A percentile compares a stretch with the other conserved stretches of the same genome.
Evolutionary conservation across 2,888 invertebrate species (phyloP).

Genomic region (Chloroclystis v-ata): DNA sequence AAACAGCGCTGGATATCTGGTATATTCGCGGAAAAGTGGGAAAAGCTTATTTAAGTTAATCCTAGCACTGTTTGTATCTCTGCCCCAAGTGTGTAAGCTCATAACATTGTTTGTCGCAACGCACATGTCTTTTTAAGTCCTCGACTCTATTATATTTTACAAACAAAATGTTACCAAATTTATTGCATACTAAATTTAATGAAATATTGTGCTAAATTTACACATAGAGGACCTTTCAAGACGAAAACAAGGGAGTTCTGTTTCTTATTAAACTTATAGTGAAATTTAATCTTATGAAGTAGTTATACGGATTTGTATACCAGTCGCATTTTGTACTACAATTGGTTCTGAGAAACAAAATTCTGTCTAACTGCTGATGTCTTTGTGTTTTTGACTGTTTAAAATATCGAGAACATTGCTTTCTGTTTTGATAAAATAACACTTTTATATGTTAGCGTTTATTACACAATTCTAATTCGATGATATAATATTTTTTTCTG

Average conservation of each 20-base stretch:
- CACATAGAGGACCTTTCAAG: slow-evolving; percentile 17
- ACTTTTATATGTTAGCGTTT: not conserved
- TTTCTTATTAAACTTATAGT: slow-evolving; percentile 20
- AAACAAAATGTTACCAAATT: slow-evolving; percentile 10
- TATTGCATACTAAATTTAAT: not conserved
- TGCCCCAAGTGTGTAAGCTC: slow-evolving; percentile 24
- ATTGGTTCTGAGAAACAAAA: slow-evolving; percentile 15
- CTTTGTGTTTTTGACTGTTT: slow-evolving; percentile 11
- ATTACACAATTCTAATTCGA: not conserved
- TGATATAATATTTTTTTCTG: too few species aligned
- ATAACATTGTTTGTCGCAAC: slow-evolving; percentile 32
- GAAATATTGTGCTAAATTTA: not conserved
- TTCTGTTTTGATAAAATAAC: not conserved
- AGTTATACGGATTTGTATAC: slow-evolving; percentile 20
- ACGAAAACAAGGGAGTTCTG: slow-evolving; percentile 14
- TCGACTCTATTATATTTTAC: not conserved
- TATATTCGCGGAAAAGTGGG: too few species aligned
- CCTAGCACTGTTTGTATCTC: slow-evolving; percentile 12
- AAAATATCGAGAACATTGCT: not conserved
- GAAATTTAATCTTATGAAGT: slow-evolving; percentile 18
- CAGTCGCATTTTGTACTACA: slow-evolving; percentile 7
- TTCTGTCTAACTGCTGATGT: slow-evolving; percentile 10
- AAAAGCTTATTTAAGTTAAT: not conserved
- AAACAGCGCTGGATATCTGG: slow-evolving; percentile 9
- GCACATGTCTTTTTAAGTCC: slow-evolving; percentile 33